Evolutionary conservation across 1,140 invertebrate genomes (phyloP), one percentile per base, ranked within the genome.

Genomic region (Plutomurus gul): DNA sequence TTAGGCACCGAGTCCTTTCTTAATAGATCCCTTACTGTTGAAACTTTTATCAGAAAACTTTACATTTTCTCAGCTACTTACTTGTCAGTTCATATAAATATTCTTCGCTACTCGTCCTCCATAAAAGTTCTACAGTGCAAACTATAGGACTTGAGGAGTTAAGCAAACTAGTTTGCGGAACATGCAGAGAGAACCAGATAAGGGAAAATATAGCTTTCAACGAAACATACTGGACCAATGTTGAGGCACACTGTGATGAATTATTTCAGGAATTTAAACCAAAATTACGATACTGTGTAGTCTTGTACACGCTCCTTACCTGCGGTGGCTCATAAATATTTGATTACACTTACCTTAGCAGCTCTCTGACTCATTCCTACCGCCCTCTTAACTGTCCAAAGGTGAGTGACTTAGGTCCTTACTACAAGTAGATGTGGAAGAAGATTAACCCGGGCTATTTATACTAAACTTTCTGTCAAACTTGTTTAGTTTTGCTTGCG

Each of bases 181-280:
- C n/a, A n/a, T n/a, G n/a, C 11, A n/a, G 27, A 65, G 56, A n/a
- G 27, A 16, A 65, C 4, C 56, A 65, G 27, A 0, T n/a, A 30
- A 27, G 30, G 36, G 36, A 65, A 33, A 65, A n/a, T 60, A 60
- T 60, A 60, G 20, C 51, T 51, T 51, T 51, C 47, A 51, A 22
- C 51, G 33, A 30, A 65, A 16, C 27, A 5, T 60, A 60, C 27
- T 65, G 11, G 27, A n/a, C 56, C 18, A n/a, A 13, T 33, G 13
- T n/a, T n/a, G 36, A 65, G 16, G 27, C 56, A 65, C 56, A 65
- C 27, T 25, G 11, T 36, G 27, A 36, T 65, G 13, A 65, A 65
- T 65, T 65, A 65, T 65, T 65, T 65, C 27, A 65, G 16, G 56
- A 65, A 65, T 65, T 65, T 65, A 65, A 65, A 65, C 56, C 27